Evolutionary conservation across 1,140 invertebrate species (phyloP), one percentile per base, ranked within the genome.

Genomic region (Drosophila leontia): DNA sequence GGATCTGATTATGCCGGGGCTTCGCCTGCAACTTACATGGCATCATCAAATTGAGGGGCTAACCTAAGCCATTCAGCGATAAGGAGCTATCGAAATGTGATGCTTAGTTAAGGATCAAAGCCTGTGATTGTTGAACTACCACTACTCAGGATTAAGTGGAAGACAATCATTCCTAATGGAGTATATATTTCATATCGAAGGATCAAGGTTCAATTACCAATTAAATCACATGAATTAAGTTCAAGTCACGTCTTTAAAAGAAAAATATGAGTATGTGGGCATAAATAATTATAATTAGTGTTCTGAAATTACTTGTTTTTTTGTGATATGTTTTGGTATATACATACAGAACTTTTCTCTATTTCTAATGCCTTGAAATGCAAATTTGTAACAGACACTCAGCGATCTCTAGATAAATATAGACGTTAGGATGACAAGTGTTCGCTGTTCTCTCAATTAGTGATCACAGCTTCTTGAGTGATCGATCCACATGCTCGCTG

Each of bases 1-100:
- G 67, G 35, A 72, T 72, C 51, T 59, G 68, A 70, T 71, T 70
- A 71, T 70, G 65, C 29, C 2, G 37, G 8, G 32, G 32, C 32
- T 34, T 34, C 32, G 23, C 15, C 15, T 8, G 17, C 8, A 15
- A 11, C 51, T 71, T 72, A 72, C 67, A 60, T 15, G 53, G 67
- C 26, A 50, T 72, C 53, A 72, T 58, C 53, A 72, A 72, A 71
- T 72, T 7, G 53, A 42, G 37, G 53, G 51, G n/a, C 13, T 50
- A 60, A 55, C n/a, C 37, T 45, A 26, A 50, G 45, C 15, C 42
- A 15, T 62, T 17, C 12, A 64, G 64, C 45, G 45, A 65, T 48
- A 42, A 51, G 37, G 12, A 62, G 44, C 23, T 37, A 41, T 51
- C 47, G 39, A 41, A 26, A n/a, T n/a, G 15, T 26, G 7, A 57